Evolutionary conservation across 2,888 invertebrate genomes (phyloP).

Genomic region (Neoitamus cyanurus): DNA sequence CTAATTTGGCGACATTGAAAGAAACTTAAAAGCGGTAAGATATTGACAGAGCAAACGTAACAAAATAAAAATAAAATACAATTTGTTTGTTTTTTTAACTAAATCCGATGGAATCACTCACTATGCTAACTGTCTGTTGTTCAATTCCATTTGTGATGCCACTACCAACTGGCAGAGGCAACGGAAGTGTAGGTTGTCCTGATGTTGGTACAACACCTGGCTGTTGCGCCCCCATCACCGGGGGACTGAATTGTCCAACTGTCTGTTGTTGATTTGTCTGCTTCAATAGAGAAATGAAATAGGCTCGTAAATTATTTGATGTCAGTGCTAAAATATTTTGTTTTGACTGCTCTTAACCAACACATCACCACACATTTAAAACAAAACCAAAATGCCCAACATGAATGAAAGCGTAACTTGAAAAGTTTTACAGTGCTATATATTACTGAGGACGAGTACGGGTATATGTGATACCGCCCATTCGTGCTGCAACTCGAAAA

Average conservation of each 20-base stretch:
- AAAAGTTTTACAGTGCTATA: slow-evolving; percentile 24
- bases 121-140: slow-evolving; percentile 64
- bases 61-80: not conserved
- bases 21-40: slow-evolving; percentile 12
- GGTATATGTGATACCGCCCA: not conserved
- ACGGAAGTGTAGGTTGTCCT: slow-evolving; percentile 50
- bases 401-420: slow-evolving; percentile 32
- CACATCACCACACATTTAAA: slow-evolving; percentile 33
- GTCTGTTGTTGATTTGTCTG: slow-evolving; percentile 52
- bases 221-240: slow-evolving; percentile 49
- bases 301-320: slow-evolving; percentile 4
- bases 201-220: slow-evolving; percentile 50
- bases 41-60: slow-evolving; percentile 9
- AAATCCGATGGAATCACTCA: slow-evolving; percentile 58
- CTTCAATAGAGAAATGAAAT: slow-evolving; percentile 47
- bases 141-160: slow-evolving; percentile 59
- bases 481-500: slow-evolving; percentile 28
- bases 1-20: slow-evolving; percentile 20
- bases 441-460: slow-evolving; percentile 17
- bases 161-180: slow-evolving; percentile 51
- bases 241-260: slow-evolving; percentile 52
- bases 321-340: not conserved
- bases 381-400: slow-evolving; percentile 39
- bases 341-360: slow-evolving; percentile 13
- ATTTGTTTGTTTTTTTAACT: not conserved